Evolutionary conservation across 92 coral and sea anemone genomes (phyloP).

Genomic region (Heliopora coerulea): DNA sequence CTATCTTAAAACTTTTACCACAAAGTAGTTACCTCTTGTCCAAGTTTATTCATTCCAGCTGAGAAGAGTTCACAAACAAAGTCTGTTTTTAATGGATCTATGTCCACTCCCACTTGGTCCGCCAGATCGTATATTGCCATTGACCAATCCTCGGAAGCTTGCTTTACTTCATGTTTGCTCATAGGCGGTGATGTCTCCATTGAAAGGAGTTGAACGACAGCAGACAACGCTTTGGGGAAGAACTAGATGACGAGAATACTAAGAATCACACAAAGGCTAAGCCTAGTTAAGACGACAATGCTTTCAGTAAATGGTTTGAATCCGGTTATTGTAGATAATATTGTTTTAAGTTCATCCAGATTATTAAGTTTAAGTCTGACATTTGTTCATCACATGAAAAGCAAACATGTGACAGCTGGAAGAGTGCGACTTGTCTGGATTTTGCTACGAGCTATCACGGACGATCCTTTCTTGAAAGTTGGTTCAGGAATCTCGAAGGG

Average conservation of each 20-base stretch:
- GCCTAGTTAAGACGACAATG: too few species aligned
- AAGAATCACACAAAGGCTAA: neutral
- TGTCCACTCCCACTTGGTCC: conserved; percentile 80
- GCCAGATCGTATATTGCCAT: conserved; percentile 64
- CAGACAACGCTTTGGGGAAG: conserved; percentile 21
- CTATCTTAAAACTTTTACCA: too few species aligned
- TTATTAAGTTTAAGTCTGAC: too few species aligned
- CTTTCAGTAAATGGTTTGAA: too few species aligned
- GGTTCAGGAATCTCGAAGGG: too few species aligned
- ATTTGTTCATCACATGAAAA: too few species aligned
- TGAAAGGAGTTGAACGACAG: conserved; percentile 29
- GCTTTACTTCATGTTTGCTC: conserved; percentile 29
- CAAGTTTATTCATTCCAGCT: conserved; percentile 69
- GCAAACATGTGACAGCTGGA: too few species aligned
- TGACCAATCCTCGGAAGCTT: conserved; percentile 66
- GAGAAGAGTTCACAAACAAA: conserved; percentile 77
- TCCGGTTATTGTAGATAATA: too few species aligned
- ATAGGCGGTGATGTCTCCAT: conserved; percentile 24
- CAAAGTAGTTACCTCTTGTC: conserved; percentile 63
- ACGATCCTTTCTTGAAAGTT: too few species aligned
- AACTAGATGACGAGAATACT: neutral
- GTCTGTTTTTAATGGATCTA: conserved; percentile 65
- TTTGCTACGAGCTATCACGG: too few species aligned
- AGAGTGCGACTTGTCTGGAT: too few species aligned
- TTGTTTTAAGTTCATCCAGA: too few species aligned